These are phyloP conservation scores for Punctoribates punctum DNA, from an alignment of 2,888 invertebrate species.

Conservation along the genomic window DNA sequence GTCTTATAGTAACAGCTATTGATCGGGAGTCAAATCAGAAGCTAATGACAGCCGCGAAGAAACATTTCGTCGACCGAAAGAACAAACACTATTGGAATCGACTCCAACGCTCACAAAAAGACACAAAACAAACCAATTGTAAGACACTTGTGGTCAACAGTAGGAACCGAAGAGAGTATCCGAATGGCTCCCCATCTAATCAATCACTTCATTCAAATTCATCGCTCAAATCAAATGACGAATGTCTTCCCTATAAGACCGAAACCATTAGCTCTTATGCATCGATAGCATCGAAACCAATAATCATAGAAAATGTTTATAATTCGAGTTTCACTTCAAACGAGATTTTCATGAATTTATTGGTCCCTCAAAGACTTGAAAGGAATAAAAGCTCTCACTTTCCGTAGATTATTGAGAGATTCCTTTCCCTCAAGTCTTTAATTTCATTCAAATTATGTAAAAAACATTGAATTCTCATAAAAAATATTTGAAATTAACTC, in stretches of 20 bases:
- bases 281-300: background rate
- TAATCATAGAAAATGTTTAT: background rate
- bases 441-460: no score
- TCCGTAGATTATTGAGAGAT: background rate
- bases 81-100: constrained; percentile 24
- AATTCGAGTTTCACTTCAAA: no score
- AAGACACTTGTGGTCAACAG: background rate
- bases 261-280: background rate
- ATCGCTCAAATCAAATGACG: background rate
- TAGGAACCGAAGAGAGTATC: no score
- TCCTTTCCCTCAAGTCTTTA: background rate
- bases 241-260: background rate
- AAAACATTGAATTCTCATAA: no score
- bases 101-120: constrained; percentile 11
- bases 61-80: background rate
- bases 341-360: no score
- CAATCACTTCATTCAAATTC: no score
- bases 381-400: background rate
- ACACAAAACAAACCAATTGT: background rate
- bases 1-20: background rate
- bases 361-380: background rate
- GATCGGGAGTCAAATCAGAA: background rate
- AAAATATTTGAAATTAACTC: no score
- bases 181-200: no score
- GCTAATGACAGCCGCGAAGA: background rate